phyloP scores from a whole-genome alignment of 2,113 vertebrate genomes.

The Brachyhypopomus occidentalis region DNA sequence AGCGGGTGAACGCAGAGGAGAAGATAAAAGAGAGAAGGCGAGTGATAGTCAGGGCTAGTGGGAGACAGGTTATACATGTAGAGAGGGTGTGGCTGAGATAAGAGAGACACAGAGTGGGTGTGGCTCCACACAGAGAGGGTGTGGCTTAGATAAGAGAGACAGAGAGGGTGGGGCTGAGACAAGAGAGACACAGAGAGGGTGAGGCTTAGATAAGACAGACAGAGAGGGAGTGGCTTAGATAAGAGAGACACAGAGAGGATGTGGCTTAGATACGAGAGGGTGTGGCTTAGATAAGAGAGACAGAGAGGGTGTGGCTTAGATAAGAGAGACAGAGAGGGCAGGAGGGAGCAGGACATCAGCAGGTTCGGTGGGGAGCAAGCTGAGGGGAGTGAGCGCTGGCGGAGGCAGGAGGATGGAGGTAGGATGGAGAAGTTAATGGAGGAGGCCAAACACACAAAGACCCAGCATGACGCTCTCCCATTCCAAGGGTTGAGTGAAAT shows the following conservation, averaged over 20 bases:
- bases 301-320: conserved; percentile 8
- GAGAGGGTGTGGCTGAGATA: too few relatives aligned
- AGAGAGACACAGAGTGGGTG: too few relatives aligned
- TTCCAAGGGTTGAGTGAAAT: conserved; percentile 57
- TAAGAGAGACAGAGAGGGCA: conserved; percentile 6
- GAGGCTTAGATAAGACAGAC: not conserved
- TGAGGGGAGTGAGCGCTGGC: not conserved
- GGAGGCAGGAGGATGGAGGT: too few relatives aligned
- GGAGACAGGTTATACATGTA: too few relatives aligned
- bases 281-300: not conserved
- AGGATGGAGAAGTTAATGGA: conserved; percentile 7
- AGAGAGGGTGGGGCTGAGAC: not conserved
- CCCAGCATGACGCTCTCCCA: conserved; percentile 35
- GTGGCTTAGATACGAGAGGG: not conserved
- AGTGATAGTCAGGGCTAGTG: not conserved
- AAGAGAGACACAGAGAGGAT: conserved; percentile 12
- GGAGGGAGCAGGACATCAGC: not conserved
- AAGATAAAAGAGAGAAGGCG: not conserved
- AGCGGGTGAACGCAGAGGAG: not conserved
- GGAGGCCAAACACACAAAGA: conserved; percentile 23
- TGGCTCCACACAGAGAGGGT: too few relatives aligned
- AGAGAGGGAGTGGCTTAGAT: conserved; percentile 3
- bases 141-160: not conserved
- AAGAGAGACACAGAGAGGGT: conserved; percentile 28
- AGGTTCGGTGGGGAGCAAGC: conserved; percentile 2